Conservation (phyloP, 1,140 invertebrate species). For the Calephelis virginiensis region DNA sequence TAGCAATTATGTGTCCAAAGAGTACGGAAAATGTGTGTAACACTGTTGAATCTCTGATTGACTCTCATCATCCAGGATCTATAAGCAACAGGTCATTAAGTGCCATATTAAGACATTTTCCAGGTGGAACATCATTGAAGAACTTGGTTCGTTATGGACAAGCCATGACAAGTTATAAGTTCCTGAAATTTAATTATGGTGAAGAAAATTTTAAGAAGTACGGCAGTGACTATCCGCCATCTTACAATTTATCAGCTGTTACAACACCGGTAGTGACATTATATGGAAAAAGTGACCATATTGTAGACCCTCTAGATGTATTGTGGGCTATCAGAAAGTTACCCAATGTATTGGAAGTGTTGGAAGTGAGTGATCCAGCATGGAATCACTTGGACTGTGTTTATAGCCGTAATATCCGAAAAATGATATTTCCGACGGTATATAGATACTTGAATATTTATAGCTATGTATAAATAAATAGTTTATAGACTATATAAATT, state of each 20-base stretch:
- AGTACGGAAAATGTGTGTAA: constrained; percentile 7
- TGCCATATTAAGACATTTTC: constrained; percentile 79
- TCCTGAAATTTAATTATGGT: constrained; percentile 77
- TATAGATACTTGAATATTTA: constrained; percentile 29
- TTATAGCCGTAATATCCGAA: constrained; percentile 27
- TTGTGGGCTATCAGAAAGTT: constrained; percentile 23
- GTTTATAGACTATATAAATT: no score
- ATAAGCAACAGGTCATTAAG: constrained; percentile 26
- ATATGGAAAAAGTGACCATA: constrained; percentile 35
- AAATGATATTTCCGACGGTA: constrained; percentile 33
- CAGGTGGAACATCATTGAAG: constrained; percentile 84
- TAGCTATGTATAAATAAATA: neutral
- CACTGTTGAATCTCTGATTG: constrained; percentile 5
- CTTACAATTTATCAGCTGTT: constrained; percentile 36
- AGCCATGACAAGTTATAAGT: constrained; percentile 48
- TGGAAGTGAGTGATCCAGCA: constrained; percentile 27
- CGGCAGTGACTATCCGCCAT: neutral
- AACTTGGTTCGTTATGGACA: constrained; percentile 82
- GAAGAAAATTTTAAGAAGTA: constrained; percentile 19
- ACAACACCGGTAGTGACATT: constrained; percentile 50
- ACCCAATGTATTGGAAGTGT: constrained; percentile 31
- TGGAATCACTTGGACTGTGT: constrained; percentile 38
- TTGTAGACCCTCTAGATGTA: constrained; percentile 32
- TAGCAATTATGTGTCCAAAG: no score
- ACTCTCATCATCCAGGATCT: constrained; percentile 25